Conservation (phyloP, 1,140 invertebrate genomes). For the Drosophila melanogaster region Release_6_plus_ISO1_MT NT_033779.5:2844501-2845000, state of each 20-base stretch:
- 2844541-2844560: background rate
- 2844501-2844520: background rate
- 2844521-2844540: background rate
- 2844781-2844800: slow-evolving; percentile 85
- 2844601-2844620: background rate
- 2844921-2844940: slow-evolving; percentile 84
- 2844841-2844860: slow-evolving; percentile 89
- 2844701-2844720: slow-evolving; percentile 86
- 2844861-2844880: slow-evolving; percentile 87
- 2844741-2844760: slow-evolving; percentile 87
- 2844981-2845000: background rate
- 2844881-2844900: slow-evolving; percentile 84
- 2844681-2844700: background rate
- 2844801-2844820: slow-evolving; percentile 87
- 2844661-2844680: background rate
- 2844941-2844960: slow-evolving; percentile 84
- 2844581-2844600: too few species aligned
- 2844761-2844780: slow-evolving; percentile 89
- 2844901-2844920: slow-evolving; percentile 83
- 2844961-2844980: slow-evolving; percentile 87
- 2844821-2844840: slow-evolving; percentile 91
- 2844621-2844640: background rate
- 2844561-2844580: background rate
- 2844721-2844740: slow-evolving; percentile 91
- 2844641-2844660: background rate